These are phyloP conservation scores for Henricia sp. DNA, from an alignment of 53 echinoderm and acorn worm species.

Conservation along the genomic window DNA sequence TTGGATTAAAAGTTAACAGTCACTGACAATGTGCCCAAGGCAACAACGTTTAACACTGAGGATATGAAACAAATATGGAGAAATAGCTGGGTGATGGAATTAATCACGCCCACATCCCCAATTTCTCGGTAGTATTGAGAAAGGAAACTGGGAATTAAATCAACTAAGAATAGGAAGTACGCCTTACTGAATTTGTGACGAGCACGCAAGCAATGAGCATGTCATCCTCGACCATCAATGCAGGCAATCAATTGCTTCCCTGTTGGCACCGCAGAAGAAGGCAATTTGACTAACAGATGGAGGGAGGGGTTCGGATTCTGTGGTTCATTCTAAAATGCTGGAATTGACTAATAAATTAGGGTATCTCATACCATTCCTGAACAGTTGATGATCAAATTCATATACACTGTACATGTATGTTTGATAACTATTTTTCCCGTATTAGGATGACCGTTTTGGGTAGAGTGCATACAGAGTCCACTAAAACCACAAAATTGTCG, in stretches of 20 bases:
- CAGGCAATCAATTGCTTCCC: slow-evolving; percentile 11
- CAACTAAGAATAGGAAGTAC: slow-evolving; percentile 37
- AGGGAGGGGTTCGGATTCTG: too few species aligned
- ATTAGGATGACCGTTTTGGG: background rate
- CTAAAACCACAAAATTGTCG: too few species aligned
- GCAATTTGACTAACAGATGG: background rate
- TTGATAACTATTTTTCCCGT: too few species aligned
- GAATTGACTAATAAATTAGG: too few species aligned
- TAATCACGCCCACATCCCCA: background rate
- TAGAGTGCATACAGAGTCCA: background rate
- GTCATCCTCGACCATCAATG: background rate
- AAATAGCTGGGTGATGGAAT: slow-evolving; percentile 23
- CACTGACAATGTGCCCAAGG: background rate
- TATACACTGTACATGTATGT: too few species aligned
- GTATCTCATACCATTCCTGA: too few species aligned
- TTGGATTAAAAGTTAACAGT: background rate
- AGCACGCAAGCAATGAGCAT: background rate
- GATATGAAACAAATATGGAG: background rate
- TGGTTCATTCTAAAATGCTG: too few species aligned
- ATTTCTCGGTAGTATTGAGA: slow-evolving; percentile 4
- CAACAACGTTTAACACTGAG: background rate
- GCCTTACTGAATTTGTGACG: slow-evolving; percentile 30
- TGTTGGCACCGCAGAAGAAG: background rate
- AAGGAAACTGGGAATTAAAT: slow-evolving; percentile 57
- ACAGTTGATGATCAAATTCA: too few species aligned